Base-by-base conservation (phyloP, 2,888 invertebrate genomes). In the Masnerella sp. region DNA sequence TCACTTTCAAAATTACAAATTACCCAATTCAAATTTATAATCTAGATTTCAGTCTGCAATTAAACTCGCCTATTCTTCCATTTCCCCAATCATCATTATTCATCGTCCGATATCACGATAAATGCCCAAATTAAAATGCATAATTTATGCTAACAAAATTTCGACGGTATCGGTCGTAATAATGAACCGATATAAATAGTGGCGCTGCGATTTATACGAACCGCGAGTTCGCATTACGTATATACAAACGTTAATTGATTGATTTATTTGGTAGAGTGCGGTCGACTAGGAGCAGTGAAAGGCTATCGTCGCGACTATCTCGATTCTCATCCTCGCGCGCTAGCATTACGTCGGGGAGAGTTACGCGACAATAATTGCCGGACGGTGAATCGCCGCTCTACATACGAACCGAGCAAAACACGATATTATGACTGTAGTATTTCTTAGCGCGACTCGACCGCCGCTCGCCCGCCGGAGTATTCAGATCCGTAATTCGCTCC, bases 401-500 rank as follows among this genome's bases (percentile, higher is more conserved):
- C 80, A 81, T 82, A 77, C 75, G 47, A 54, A 40, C 58, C 43
- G 12, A 51, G 43, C 58, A 54, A 58, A 45, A 45, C 64, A 52
- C 25, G 58, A 71, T 62, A 70, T 70, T 52, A 65, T 62, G 40
- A n/a, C n/a, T n/a, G n/a, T n/a, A n/a, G n/a, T 34, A 36, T 40
- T 58, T 43, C 58, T 61, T 42, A 42, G 76, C 77, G 76, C 67
- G 78, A 61, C 68, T 79, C 77, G 79, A 78, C 78, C 77, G 47
- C 51, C 76, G 77, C 56, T 74, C 74, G 77, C 56, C 17, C 56
- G 65, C 52, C 51, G 25, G 28, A 73, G 68, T 70, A 76, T 69
- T 73, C 70, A 67, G 51, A 74, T 74, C 74, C 77, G 70, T 74
- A 72, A 77, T 78, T 81, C 74, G 80, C 80, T 79, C 74, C 74